Conservation (phyloP, 2,113 vertebrate genomes). For the Turdus rufiventris region DNA sequence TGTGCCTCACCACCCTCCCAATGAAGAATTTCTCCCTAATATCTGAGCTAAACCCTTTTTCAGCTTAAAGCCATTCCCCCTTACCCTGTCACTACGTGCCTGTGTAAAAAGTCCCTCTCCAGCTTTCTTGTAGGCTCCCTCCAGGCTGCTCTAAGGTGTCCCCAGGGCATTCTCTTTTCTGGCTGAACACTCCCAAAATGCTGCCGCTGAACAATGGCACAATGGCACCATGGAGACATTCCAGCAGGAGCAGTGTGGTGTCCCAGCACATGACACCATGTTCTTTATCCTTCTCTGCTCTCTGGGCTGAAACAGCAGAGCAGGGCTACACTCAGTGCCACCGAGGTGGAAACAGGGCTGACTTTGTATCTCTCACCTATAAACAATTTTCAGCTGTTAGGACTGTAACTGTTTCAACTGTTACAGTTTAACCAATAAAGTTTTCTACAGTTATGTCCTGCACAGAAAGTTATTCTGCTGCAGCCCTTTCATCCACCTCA, state of each 20-base stretch:
- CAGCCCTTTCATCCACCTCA: background rate
- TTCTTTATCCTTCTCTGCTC: background rate
- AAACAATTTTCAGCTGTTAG: background rate
- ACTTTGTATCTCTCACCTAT: background rate
- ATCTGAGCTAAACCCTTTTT: background rate
- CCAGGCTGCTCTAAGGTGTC: background rate
- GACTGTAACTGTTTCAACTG: background rate
- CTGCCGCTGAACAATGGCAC: background rate
- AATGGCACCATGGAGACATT: accelerated
- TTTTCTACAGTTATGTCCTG: background rate
- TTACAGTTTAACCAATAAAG: background rate
- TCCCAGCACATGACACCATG: accelerated
- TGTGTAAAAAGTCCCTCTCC: background rate
- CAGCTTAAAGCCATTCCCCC: background rate
- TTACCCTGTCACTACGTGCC: too few species aligned
- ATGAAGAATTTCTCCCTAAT: background rate
- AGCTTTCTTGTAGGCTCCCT: background rate
- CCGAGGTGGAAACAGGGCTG: background rate
- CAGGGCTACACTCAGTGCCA: accelerated
- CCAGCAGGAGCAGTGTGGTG: background rate
- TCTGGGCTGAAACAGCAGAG: background rate
- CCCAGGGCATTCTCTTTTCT: background rate
- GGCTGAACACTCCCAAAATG: background rate
- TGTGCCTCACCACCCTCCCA: background rate
- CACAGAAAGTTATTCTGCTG: background rate